These are phyloP conservation scores for Aleiodes leptofemur DNA, from an alignment of 2,888 invertebrate species.

Conservation along the genomic window DNA sequence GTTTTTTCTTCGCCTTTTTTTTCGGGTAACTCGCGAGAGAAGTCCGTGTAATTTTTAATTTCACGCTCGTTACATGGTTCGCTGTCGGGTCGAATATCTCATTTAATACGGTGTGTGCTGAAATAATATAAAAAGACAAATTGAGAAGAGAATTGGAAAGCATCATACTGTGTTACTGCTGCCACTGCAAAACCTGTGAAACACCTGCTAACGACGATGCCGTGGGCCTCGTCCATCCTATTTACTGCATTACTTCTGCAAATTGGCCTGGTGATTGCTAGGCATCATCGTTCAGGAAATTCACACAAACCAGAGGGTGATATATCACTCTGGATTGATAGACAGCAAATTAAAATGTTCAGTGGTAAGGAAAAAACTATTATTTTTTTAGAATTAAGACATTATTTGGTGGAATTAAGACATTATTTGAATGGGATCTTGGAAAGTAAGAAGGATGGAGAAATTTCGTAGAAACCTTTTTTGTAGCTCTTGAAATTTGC, in stretches of 20 bases:
- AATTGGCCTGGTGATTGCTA: constrained; percentile 62
- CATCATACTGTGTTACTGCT: constrained; percentile 33
- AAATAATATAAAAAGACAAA: constrained; percentile 16
- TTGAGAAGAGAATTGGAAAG: constrained; percentile 29
- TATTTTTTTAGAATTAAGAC: background rate
- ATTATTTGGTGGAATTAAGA: background rate
- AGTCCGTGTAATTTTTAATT: constrained; percentile 63
- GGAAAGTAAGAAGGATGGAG: background rate
- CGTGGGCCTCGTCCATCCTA: constrained; percentile 66
- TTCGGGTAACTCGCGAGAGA: background rate
- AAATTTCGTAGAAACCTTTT: too few relatives aligned
- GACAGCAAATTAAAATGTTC: constrained; percentile 92
- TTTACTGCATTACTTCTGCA: constrained; percentile 63
- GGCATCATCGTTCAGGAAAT: constrained; percentile 68
- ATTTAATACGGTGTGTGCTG: constrained; percentile 12
- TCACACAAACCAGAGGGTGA: constrained; percentile 77
- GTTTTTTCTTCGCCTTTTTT: too few relatives aligned
- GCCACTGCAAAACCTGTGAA: constrained; percentile 35
- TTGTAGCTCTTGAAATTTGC: too few relatives aligned
- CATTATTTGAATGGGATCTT: background rate
- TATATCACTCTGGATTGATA: constrained; percentile 92
- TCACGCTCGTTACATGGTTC: constrained; percentile 55
- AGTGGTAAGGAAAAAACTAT: constrained; percentile 81
- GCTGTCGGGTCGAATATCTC: too few relatives aligned
- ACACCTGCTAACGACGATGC: constrained; percentile 61